phyloP scores from a whole-genome alignment of 37 sponge, comb jelly and placozoan species.

The Cliona cf. orientalis region DNA sequence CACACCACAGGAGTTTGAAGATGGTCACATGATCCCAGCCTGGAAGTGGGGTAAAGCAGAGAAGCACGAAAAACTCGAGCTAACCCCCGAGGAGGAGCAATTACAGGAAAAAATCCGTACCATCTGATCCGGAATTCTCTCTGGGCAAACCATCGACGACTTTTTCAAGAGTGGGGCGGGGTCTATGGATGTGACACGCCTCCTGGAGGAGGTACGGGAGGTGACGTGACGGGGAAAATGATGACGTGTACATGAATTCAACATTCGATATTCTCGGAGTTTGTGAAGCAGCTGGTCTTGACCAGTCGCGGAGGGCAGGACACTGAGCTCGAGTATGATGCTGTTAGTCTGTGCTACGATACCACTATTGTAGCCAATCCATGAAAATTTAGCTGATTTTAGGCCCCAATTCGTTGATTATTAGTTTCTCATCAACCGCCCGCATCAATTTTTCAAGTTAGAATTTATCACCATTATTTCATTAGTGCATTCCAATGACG shows the following conservation, averaged over 20 bases:
- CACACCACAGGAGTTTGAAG: too few species aligned
- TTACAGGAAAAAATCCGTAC: slow-evolving; percentile 59
- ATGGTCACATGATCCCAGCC: slow-evolving; percentile 85
- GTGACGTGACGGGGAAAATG: slow-evolving; percentile 60
- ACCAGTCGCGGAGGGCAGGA: slow-evolving; percentile 77
- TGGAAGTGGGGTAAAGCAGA: slow-evolving; percentile 78
- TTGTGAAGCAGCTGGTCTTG: slow-evolving; percentile 65
- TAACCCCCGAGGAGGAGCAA: slow-evolving; percentile 75
- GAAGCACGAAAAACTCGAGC: slow-evolving; percentile 65
- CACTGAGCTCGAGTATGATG: slow-evolving; percentile 63
- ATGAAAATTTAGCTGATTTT: too few species aligned
- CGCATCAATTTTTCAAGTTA: too few species aligned
- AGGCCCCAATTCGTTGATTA: too few species aligned
- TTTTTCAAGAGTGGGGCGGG: slow-evolving; percentile 93
- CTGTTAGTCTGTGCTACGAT: slow-evolving; percentile 35
- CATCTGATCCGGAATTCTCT: slow-evolving; percentile 79
- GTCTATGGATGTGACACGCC: slow-evolving; percentile 92
- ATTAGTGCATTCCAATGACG: too few species aligned
- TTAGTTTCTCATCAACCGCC: too few species aligned
- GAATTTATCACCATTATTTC: too few species aligned
- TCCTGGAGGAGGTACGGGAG: slow-evolving; percentile 89
- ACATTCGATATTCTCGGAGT: slow-evolving; percentile 75
- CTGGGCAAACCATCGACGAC: slow-evolving; percentile 76
- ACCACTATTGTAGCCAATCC: too few species aligned
- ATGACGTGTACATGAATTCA: slow-evolving; percentile 92